phyloP scores from a whole-genome alignment of 2,113 vertebrate species.

The Gnathonemus longibarbis region DNA sequence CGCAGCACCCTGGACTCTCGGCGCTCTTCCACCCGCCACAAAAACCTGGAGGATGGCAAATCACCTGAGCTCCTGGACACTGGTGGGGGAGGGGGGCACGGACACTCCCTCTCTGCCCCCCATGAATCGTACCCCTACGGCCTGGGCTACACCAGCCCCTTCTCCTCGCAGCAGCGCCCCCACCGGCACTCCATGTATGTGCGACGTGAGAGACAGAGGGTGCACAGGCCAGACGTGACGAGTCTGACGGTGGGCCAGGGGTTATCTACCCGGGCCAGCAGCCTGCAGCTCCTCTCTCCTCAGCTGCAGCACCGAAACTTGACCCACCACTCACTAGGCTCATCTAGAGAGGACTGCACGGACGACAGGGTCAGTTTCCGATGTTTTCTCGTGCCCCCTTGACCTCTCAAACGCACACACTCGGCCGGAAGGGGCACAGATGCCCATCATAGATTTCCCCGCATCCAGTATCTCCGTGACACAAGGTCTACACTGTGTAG shows the following conservation, averaged over 20 bases:
- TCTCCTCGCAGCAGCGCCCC: conserved; percentile 94
- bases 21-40: conserved; percentile 77
- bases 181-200: conserved; percentile 99
- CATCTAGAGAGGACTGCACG: conserved; percentile 74
- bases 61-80: conserved; percentile 70
- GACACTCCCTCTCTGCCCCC: conserved; percentile 79
- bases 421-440: background rate
- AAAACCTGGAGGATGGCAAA: conserved; percentile 64
- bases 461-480: background rate
- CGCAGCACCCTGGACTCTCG: conserved; percentile 81
- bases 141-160: conserved; percentile 94
- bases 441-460: background rate
- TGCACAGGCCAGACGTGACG: conserved; percentile 74
- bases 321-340: conserved; percentile 67
- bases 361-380: conserved; percentile 72
- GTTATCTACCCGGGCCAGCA: conserved; percentile 84
- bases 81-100: conserved; percentile 74
- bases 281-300: conserved; percentile 93
- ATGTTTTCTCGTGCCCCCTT: background rate
- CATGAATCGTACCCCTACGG: conserved; percentile 85
- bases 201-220: conserved; percentile 87
- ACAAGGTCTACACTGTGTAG: background rate
- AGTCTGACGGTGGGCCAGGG: conserved; percentile 80
- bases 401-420: conserved; percentile 18
- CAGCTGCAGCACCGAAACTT: conserved; percentile 87